Conservation (phyloP, 2,888 invertebrate genomes). For the Chrysotoxum bicinctum region DNA sequence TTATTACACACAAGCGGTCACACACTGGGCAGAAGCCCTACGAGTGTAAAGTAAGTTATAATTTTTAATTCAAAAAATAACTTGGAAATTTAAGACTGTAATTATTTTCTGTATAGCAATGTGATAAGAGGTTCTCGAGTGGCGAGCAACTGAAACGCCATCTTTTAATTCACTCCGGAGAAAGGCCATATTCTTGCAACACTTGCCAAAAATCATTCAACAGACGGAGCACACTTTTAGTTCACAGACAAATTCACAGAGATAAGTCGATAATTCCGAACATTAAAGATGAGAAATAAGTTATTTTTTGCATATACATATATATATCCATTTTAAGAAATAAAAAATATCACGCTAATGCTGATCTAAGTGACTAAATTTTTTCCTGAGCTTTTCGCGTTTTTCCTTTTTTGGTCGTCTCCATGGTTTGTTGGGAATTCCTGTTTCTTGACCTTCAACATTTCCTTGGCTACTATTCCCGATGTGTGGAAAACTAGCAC, state of each 20-base stretch:
- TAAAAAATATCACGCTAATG: conserved; percentile 82
- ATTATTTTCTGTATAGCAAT: conserved; percentile 71
- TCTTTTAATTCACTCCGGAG: conserved; percentile 78
- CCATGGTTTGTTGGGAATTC: conserved; percentile 85
- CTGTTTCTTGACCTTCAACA: conserved; percentile 63
- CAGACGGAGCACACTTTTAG: conserved; percentile 74
- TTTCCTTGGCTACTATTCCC: conserved; percentile 76
- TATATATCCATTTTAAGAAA: neutral
- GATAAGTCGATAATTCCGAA: conserved; percentile 26
- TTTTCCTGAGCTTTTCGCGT: conserved; percentile 93
- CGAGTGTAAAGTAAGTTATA: conserved; percentile 75
- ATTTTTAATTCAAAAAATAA: neutral
- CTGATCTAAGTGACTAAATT: conserved; percentile 92
- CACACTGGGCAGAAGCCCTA: conserved; percentile 79
- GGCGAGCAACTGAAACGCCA: conserved; percentile 80
- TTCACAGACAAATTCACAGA: conserved; percentile 75
- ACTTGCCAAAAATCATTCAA: conserved; percentile 74
- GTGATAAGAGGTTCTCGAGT: conserved; percentile 79
- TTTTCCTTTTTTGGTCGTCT: conserved; percentile 95
- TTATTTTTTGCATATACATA: neutral
- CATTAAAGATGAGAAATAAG: conserved; percentile 28
- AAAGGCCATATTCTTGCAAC: conserved; percentile 76
- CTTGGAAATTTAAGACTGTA: neutral
- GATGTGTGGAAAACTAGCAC: conserved; percentile 80
- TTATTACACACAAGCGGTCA: conserved; percentile 79